Percentiles rank a stretch among this genome's conserved stretches.
Conservation (phyloP, 2,113 vertebrate species). For the Phyllopteryx taeniolatus region DNA sequence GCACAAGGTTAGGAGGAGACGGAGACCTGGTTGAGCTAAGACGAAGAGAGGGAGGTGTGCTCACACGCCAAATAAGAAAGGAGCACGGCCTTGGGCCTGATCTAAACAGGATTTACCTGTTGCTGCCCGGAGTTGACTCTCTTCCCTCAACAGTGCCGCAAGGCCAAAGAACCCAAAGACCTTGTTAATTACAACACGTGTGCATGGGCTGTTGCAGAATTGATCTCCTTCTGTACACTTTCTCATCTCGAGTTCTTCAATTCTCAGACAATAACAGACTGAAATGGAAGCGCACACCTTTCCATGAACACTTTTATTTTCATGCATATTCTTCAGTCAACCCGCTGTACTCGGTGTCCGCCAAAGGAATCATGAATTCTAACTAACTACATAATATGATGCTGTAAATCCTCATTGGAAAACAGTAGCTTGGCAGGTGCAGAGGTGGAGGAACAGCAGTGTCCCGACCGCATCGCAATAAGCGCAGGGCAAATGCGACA, state of each 20-base stretch:
- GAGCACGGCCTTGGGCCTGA: conserved; percentile 56
- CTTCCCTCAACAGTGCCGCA: conserved; percentile 43
- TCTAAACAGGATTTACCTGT: conserved; percentile 72
- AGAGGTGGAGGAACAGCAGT: background rate
- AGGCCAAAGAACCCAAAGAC: conserved; percentile 43
- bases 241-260: conserved; percentile 16
- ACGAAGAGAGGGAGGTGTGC: conserved; percentile 7
- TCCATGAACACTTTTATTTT: background rate
- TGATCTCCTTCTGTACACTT: conserved; percentile 6
- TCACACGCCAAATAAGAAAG: conserved; percentile 48
- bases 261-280: conserved; percentile 25
- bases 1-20: conserved; percentile 34
- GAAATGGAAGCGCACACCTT: conserved; percentile 19
- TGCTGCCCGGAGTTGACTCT: conserved; percentile 52
- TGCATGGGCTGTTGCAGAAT: background rate
- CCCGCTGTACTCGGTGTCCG: conserved; percentile 27
- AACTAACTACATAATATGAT: conserved; percentile 13
- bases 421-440: conserved; percentile 38
- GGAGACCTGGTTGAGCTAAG: conserved; percentile 37
- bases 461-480: background rate
- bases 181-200: conserved; percentile 44
- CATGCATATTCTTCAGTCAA: conserved; percentile 8
- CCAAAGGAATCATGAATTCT: conserved; percentile 36
- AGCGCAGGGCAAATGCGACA: conserved; percentile 29
- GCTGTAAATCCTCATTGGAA: conserved; percentile 41